Base-by-base conservation (phyloP, 2,113 vertebrate species). In the Piaya cayana region DNA sequence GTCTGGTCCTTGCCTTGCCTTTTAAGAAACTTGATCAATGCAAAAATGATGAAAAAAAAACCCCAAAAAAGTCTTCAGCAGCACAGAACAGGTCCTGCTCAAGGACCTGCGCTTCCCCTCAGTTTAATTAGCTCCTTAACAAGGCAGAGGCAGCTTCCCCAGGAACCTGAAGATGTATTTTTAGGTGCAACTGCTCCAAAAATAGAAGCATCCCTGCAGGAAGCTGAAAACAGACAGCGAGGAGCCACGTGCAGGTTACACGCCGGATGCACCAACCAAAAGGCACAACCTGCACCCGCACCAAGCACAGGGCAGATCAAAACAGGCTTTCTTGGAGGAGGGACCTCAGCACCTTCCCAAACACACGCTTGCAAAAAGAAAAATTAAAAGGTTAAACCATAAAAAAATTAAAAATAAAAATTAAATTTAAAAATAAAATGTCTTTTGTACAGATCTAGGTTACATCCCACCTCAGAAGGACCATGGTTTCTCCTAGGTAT, bases 381-480 rank as follows among this genome's bases (percentile, higher is more conserved):
- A 32, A 6, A 5, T 0, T 13, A 12, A 47, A 8, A 52, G 58
- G 37, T 4, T 4, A 32, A 77, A 34, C 43, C 43, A 36, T 20
- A 10, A 20, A 27, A 27, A 49, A 25, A 14, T 26, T 26, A 52
- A 25, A 50, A 50, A 23, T 49, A 49, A 49, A 23, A 52, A 52
- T 43, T 43, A 6, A 17, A 11, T 43, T 43, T 43, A 12, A 25
- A 11, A 16, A 53, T 27, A 53, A 53, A 29, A 29, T 18, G 45
- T 0, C 2, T 36, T 62, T n/a, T 4, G 29, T 2, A 3, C 7
- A 1, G 10, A 43, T 12, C 12, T 0, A 3, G 5, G 27, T 29
- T 39, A 13, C n/a, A 6, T 30, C 50, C 13, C 2, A 16, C 3
- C 45, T 36, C 25, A 29, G 37, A 26, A 47, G 43, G 29, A 47